Base-by-base conservation (phyloP, 2,797 vertebrate genomes). In the Cheirogaleus major region DNA sequence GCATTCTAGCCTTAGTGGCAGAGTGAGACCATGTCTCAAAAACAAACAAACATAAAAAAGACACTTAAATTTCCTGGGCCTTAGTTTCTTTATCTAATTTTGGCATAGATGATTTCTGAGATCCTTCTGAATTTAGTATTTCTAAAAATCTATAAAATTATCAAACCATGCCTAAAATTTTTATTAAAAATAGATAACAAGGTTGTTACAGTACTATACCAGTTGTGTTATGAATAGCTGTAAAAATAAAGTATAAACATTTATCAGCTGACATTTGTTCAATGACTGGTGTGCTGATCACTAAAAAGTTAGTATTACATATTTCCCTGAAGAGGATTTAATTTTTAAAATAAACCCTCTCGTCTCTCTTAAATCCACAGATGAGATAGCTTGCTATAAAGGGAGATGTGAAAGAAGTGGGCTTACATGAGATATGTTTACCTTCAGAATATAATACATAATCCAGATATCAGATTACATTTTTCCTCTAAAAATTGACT, bases 131-230 rank as follows among this genome's bases (percentile, higher is more conserved):
- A 23, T 20, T 88, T 79, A 67, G n/a, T 73, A 48, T 73, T 73
- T 52, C 9, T 88, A 96, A 84, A 91, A 83, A 50, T 70, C 32
- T 86, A 41, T 52, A 18, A 94, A 82, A 67, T 63, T 86, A 22
- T 78, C 81, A 82, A 86, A 41, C 18, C 22, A 20, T 50, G 7
- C 81, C 45, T 48, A 87, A 50, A 20, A 67, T n/a, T 63, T 87
- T 91, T 65, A 82, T 87, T 38, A 94, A 95, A 94, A 84, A n/a
- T 85, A 88, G 23, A 45, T 67, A 76, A 79, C 61, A 89, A 23
- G 18, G 7, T 85, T 65, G 89, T 81, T 70, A 63, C 2, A 82
- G 27, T 72, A 61, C 2, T 65, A 20, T 78, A 22, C 57, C 48
- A 85, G n/a, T 85, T 52, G 23, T 70, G 13, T 65, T 72, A 72